Conservation (phyloP, 2,888 invertebrate genomes). For the Ectropis crepuscularia region DNA sequence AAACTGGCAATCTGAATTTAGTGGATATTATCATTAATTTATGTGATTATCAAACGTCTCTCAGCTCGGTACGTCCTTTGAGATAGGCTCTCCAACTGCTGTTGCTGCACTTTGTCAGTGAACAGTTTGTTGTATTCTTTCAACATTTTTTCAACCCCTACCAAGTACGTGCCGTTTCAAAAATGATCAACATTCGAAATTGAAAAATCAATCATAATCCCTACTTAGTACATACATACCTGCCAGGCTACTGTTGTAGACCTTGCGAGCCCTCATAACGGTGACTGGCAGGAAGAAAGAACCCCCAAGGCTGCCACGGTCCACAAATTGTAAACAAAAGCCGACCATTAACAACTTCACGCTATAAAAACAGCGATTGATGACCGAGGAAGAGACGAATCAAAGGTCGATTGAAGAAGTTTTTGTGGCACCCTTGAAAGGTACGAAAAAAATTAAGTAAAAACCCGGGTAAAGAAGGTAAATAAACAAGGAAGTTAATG, state of each 20-base stretch:
- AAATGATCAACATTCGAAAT: no score
- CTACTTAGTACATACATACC: background rate
- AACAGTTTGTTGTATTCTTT: no score
- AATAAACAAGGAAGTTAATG: conserved; percentile 33
- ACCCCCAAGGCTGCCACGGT: conserved; percentile 56
- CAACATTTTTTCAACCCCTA: no score
- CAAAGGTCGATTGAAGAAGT: conserved; percentile 49
- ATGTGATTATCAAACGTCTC: no score
- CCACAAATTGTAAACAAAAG: conserved; percentile 46
- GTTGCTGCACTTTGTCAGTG: no score
- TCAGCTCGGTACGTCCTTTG: no score
- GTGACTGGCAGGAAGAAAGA: conserved; percentile 27
- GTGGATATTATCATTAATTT: no score
- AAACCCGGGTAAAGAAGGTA: conserved; percentile 23
- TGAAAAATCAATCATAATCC: background rate
- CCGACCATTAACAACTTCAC: conserved; percentile 43
- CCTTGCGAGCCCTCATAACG: conserved; percentile 2
- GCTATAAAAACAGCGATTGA: conserved; percentile 37
- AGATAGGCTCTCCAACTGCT: no score
- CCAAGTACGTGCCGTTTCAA: no score
- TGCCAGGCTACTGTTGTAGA: background rate
- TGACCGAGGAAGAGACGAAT: conserved; percentile 46
- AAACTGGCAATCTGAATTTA: no score
- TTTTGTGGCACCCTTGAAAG: conserved; percentile 43
- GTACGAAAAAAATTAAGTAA: conserved; percentile 21